Percentiles rank a stretch among this genome's conserved stretches.
These are phyloP conservation scores for Stegophylla sp. DNA, from an alignment of 2,888 invertebrate species.

Conservation along the genomic window DNA sequence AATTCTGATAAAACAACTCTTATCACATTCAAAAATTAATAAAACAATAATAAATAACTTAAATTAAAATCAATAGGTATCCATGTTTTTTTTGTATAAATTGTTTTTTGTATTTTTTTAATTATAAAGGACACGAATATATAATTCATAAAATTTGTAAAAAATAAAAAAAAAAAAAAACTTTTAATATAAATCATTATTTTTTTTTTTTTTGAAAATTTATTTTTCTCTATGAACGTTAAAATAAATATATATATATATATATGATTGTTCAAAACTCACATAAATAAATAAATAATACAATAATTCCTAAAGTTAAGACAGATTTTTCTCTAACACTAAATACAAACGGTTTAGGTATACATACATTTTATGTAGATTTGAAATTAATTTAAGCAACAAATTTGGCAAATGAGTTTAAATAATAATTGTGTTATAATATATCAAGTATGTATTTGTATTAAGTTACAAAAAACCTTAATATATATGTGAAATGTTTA, in stretches of 20 bases:
- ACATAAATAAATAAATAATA: conserved; percentile 42
- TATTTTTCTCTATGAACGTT: neutral
- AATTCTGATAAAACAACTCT: conserved; percentile 28
- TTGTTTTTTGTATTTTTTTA: neutral
- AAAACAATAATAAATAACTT: conserved; percentile 44
- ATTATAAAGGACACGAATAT: neutral
- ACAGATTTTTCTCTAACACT: conserved; percentile 19
- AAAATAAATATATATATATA: conserved; percentile 51
- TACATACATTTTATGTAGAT: conserved; percentile 33
- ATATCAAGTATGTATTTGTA: neutral
- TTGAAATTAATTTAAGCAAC: conserved; percentile 43
- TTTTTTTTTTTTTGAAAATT: neutral
- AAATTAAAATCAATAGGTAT: conserved; percentile 21
- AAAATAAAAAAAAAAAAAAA: too few species aligned
- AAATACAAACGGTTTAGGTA: conserved; percentile 14
- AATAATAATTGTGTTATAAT: conserved; percentile 39
- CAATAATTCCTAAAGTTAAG: conserved; percentile 40
- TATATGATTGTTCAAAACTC: conserved; percentile 51
- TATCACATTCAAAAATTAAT: conserved; percentile 34
- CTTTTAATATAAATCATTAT: neutral
- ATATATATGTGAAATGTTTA: neutral
- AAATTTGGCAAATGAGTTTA: neutral
- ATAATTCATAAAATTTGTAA: conserved; percentile 17
- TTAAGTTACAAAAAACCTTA: conserved; percentile 1
- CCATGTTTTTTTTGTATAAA: neutral